Conservation (phyloP, 2,113 vertebrate genomes). For the Cyanoliseus patagonus region DNA sequence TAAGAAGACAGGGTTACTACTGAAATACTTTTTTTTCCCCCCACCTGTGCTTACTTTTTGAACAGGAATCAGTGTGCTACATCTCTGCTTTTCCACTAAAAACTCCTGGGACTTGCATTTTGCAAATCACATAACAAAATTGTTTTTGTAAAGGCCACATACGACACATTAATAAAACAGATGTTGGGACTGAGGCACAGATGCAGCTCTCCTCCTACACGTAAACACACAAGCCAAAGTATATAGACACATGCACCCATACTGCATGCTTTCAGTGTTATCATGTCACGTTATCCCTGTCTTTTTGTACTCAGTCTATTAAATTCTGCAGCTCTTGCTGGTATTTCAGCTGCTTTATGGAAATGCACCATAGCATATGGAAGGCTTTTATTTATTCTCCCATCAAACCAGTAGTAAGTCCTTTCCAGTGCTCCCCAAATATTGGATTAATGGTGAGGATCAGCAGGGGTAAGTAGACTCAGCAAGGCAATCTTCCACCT, state of each 20-base stretch:
- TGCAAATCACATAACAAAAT: neutral
- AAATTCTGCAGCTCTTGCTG: neutral
- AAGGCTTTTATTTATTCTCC: neutral
- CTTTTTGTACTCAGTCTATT: neutral
- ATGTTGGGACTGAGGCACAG: neutral
- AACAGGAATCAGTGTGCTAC: neutral
- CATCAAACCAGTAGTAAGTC: neutral
- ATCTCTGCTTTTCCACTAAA: neutral
- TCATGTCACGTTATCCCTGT: neutral
- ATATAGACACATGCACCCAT: neutral
- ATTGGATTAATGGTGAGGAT: neutral
- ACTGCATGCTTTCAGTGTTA: neutral
- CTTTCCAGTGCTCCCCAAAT: neutral
- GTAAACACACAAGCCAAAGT: neutral
- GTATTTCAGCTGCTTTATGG: neutral
- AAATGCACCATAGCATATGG: neutral
- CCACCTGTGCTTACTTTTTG: neutral
- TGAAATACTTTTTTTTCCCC: neutral
- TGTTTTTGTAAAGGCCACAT: neutral
- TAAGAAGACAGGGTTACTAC: neutral
- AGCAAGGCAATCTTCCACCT: neutral
- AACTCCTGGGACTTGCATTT: neutral
- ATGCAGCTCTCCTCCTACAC: neutral
- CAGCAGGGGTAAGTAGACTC: neutral
- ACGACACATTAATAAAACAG: neutral